Percentiles rank a stretch among this genome's conserved stretches.
phyloP scores from a whole-genome alignment of 1,140 invertebrate species.

The Asbolus verrucosus region DNA sequence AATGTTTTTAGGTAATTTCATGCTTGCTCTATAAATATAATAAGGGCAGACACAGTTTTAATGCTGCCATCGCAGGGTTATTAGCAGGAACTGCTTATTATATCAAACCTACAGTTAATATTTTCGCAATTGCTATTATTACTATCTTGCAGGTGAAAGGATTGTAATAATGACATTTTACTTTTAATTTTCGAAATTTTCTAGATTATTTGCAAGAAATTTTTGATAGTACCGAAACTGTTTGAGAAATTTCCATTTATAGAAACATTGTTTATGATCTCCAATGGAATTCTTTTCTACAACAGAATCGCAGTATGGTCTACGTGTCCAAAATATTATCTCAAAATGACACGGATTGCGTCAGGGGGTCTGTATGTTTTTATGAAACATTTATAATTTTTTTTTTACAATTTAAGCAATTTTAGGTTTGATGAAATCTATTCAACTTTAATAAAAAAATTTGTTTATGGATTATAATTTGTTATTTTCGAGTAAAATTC shows the following conservation, averaged over 20 bases:
- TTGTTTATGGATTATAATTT: too few relatives aligned
- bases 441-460: too few relatives aligned
- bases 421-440: too few relatives aligned
- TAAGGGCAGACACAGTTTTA: neutral
- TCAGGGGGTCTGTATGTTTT: neutral
- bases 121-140: conserved; percentile 52
- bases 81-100: conserved; percentile 52
- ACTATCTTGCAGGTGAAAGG: conserved; percentile 57
- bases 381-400: too few relatives aligned
- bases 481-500: too few relatives aligned
- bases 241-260: neutral
- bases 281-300: conserved; percentile 47
- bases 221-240: conserved; percentile 35
- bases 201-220: conserved; percentile 47
- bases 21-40: conserved; percentile 38
- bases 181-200: neutral
- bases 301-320: conserved; percentile 43
- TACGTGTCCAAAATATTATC: conserved; percentile 52
- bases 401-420: too few relatives aligned
- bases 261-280: conserved; percentile 44
- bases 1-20: conserved; percentile 39
- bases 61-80: conserved; percentile 53
- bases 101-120: conserved; percentile 53
- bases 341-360: conserved; percentile 49
- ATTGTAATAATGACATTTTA: conserved; percentile 41